Base-by-base conservation (phyloP, 2,888 invertebrate genomes). In the Eupithecia subumbrata region DNA sequence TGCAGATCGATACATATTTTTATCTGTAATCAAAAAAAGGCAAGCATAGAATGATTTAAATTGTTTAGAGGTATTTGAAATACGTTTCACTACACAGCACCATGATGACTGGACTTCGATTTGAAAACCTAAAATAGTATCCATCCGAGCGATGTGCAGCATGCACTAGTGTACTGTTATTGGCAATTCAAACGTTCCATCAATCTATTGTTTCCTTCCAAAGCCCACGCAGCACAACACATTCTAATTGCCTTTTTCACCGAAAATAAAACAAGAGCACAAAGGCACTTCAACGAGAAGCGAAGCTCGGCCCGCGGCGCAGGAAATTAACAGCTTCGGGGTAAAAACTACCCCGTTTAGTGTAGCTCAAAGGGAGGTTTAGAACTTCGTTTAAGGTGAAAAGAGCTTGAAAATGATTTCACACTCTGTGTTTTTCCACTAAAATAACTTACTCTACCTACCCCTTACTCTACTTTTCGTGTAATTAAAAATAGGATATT, bases 161-260 rank as follows among this genome's bases (percentile, higher is more conserved):
- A 60, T 5, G 5, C 22, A 25, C 60, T 12, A 56, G 56, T 22
- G 22, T 22, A 2, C 48, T 25, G 22, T 25, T 60, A 60, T 60
- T 60, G 25, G 60, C 60, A 60, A 25, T 60, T 60, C 66, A 25
- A 40, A 7, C 68, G 9, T 68, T 68, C 43, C 43, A 68, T 68
- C 43, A 68, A 40, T 43, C 68, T 40, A 14, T 68, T 43, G 67
- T 40, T 67, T 40, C 67, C 66, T 40, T 69, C 60, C 60, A 69
- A 66, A 73, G 22, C 22, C 14, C n/a, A 52, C 52, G 30, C 30
- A 71, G 45, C 69, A 64, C 48, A 74, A 71, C 52, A 12, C 45
- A 48, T 60, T 72, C 52, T 75, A 74, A 78, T 76, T 76, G 74
- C 77, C 69, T 73, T 74, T 56, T 75, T 67, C 71, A 48, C 64